Conservation (phyloP, 1,140 invertebrate genomes). For the Dendroctonus valens region DNA sequence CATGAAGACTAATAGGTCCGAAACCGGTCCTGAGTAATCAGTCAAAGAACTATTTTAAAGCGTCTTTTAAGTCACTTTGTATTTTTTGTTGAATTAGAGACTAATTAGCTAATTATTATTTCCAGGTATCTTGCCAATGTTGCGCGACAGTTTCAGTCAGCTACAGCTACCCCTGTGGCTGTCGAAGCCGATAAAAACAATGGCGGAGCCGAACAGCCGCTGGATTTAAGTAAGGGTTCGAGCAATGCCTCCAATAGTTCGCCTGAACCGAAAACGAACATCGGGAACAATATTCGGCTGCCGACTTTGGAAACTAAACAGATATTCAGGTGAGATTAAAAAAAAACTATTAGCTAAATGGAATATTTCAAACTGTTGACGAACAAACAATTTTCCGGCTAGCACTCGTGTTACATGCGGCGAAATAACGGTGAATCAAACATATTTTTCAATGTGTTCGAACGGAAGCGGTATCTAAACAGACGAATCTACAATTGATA, state of each 20-base stretch:
- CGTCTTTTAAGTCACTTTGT: neutral
- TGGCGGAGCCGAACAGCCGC: conserved; percentile 63
- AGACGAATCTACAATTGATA: conserved; percentile 8
- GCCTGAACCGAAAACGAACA: conserved; percentile 29
- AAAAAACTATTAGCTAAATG: too few species aligned
- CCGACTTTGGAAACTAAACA: conserved; percentile 62
- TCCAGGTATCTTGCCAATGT: conserved; percentile 41
- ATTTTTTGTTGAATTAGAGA: neutral
- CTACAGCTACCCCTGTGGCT: conserved; percentile 22
- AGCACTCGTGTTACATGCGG: too few species aligned
- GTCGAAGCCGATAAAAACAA: conserved; percentile 34
- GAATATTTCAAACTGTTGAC: too few species aligned
- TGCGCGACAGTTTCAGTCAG: conserved; percentile 43
- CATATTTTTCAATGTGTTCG: too few species aligned
- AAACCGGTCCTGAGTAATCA: too few species aligned
- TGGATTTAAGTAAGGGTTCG: conserved; percentile 70
- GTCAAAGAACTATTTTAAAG: too few species aligned
- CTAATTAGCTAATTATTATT: neutral
- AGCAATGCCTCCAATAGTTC: conserved; percentile 30
- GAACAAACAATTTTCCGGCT: too few species aligned
- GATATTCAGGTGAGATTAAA: conserved; percentile 65
- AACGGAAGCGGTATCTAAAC: conserved; percentile 9
- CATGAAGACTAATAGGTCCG: too few species aligned
- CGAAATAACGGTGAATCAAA: too few species aligned
- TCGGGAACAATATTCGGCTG: conserved; percentile 46